Evolutionary conservation across 2,888 invertebrate species (phyloP).

Genomic region (Dicranocentrus wangi): DNA sequence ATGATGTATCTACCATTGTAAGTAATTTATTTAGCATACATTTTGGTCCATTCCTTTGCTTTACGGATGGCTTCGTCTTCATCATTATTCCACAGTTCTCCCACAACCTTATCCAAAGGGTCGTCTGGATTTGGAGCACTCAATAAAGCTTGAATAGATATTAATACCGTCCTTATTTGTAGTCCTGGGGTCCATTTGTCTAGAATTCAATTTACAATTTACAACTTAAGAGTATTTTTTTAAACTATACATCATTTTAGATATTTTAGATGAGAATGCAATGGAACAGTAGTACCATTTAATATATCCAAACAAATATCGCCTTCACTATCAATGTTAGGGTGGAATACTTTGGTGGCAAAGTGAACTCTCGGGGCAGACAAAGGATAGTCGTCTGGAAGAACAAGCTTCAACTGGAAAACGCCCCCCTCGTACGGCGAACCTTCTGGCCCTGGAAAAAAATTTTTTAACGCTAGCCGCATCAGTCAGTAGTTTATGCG

Average conservation of each 20-base stretch:
- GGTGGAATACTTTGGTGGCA: constrained; percentile 99
- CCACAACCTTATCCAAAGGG: constrained; percentile 98
- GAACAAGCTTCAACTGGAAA: constrained; percentile 98
- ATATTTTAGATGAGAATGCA: too few species aligned
- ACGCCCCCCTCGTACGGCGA: constrained; percentile 99
- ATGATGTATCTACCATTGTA: too few species aligned
- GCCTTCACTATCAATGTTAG: constrained; percentile 99
- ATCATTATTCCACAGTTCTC: constrained; percentile 99
- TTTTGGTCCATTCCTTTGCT: constrained; percentile 96
- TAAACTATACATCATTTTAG: too few species aligned
- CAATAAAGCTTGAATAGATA: constrained; percentile 98
- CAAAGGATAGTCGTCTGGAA: constrained; percentile 99
- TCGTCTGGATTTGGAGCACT: constrained; percentile 99
- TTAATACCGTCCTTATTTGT: constrained; percentile 98
- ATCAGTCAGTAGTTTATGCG: too few species aligned
- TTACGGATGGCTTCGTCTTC: constrained; percentile 97
- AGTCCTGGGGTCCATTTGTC: constrained; percentile 95
- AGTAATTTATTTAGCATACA: too few species aligned
- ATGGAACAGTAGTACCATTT: too few species aligned
- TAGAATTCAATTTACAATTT: constrained; percentile 40
- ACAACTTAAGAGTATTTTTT: too few species aligned
- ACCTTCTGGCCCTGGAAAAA: constrained; percentile 84
- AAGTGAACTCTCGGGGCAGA: constrained; percentile 99
- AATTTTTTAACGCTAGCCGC: background rate
- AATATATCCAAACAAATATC: constrained; percentile 99